Base-by-base conservation (phyloP, 2,113 vertebrate genomes). In the Rhineura floridana region DNA sequence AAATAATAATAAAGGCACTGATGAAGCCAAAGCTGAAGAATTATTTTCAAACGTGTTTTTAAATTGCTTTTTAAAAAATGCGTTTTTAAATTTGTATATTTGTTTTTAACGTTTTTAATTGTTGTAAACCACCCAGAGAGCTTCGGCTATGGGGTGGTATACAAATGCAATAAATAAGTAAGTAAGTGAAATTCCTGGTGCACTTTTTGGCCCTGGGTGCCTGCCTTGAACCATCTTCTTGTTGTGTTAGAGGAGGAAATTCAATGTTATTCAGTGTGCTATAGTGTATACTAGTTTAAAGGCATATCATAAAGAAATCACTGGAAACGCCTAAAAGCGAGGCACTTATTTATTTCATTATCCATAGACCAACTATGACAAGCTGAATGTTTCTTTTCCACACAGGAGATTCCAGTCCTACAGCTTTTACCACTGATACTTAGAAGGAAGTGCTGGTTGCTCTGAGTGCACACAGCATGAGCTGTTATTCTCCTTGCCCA, bases 351-450 rank as follows among this genome's bases (percentile, higher is more conserved):
- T 94, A 42, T 92, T 93, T 88, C 55, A 87, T 87, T 93, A 86
- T 94, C 44, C 88, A 89, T 87, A 89, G 89, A 92, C 88, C 91
- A 87, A 84, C 91, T 90, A 62, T 52, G 30, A 67, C 78, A n/a
- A 50, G 36, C 70, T 83, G 86, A 91, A 92, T 84, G 78, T 90
- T 91, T 95, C 87, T 92, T 91, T 90, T 93, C 90, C 83, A 33
- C 39, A 73, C 90, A 91, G 90, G 91, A 94, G 90, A 90, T 94
- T 93, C 91, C 94, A 94, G 81, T 72, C 90, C 93, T 86, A 90
- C 91, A 85, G 80, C 12, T 81, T 90, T 93, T 88, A 91, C 94
- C 92, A 91, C 91, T 81, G 67, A 73, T 92, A 83, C 90, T 92
- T 93, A 87, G 93, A 93, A 62, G 9, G 81, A 92, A 87, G 78